Evolutionary conservation across 1,140 invertebrate genomes (phyloP).

Genomic region (Acromyrmex echinatior): DNA sequence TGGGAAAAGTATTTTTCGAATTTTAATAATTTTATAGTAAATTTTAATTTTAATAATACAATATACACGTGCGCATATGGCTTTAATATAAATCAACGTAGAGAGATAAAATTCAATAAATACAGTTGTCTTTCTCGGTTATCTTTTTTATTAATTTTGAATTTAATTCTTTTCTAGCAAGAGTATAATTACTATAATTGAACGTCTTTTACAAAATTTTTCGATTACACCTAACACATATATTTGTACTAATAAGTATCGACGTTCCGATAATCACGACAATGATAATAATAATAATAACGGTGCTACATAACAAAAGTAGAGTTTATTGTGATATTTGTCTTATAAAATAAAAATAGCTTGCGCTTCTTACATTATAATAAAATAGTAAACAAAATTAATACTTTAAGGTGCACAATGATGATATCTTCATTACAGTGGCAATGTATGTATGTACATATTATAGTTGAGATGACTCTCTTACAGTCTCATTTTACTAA

Average conservation of each 20-base stretch:
- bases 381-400: neutral
- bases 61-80: too few species aligned
- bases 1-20: neutral
- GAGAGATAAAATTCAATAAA: neutral
- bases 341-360: slow-evolving; percentile 44
- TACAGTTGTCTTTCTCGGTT: neutral
- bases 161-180: neutral
- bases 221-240: slow-evolving; percentile 5
- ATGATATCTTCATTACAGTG: slow-evolving; percentile 7
- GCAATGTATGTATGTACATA: neutral
- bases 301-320: slow-evolving; percentile 15
- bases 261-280: neutral
- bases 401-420: neutral
- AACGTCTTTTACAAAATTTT: neutral
- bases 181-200: neutral
- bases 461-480: neutral
- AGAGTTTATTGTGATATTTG: slow-evolving; percentile 33
- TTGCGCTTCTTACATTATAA: slow-evolving; percentile 9
- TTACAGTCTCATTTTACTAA: neutral
- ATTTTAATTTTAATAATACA: neutral
- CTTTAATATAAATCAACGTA: neutral
- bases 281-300: slow-evolving; percentile 7
- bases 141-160: neutral
- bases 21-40: neutral
- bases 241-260: neutral